Evolutionary conservation across 2,888 invertebrate species (phyloP).

Genomic region (Meloe dianella): DNA sequence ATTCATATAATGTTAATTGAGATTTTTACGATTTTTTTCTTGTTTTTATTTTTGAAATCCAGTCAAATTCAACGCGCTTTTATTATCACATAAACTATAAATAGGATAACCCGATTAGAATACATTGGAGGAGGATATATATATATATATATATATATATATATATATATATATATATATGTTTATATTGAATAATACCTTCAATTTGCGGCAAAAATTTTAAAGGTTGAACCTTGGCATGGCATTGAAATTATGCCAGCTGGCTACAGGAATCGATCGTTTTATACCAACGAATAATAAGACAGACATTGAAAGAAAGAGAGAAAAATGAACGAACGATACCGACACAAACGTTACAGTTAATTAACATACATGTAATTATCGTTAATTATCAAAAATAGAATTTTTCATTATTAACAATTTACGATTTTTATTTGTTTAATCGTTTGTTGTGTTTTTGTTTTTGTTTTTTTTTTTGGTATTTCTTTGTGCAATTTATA

Average conservation of each 20-base stretch:
- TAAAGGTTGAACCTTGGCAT: conserved; percentile 16
- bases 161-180: conserved; percentile 5
- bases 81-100: not conserved
- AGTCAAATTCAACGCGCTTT: not conserved
- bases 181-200: conserved; percentile 3
- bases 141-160: too few species aligned
- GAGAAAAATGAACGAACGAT: not conserved
- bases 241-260: conserved; percentile 16
- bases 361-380: not conserved
- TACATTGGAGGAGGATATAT: not conserved
- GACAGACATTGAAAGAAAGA: not conserved
- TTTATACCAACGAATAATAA: not conserved
- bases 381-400: not conserved
- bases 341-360: not conserved
- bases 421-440: too few species aligned
- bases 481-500: not conserved
- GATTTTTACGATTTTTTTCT: not conserved
- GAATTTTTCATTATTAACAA: too few species aligned
- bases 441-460: too few species aligned
- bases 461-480: not conserved
- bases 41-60: not conserved
- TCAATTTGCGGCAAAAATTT: conserved; percentile 7
- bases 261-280: conserved; percentile 9
- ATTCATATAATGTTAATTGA: not conserved
- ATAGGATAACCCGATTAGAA: conserved; percentile 19